phyloP scores from a whole-genome alignment of 2,888 invertebrate species.

The Euphydryas editha region DNA sequence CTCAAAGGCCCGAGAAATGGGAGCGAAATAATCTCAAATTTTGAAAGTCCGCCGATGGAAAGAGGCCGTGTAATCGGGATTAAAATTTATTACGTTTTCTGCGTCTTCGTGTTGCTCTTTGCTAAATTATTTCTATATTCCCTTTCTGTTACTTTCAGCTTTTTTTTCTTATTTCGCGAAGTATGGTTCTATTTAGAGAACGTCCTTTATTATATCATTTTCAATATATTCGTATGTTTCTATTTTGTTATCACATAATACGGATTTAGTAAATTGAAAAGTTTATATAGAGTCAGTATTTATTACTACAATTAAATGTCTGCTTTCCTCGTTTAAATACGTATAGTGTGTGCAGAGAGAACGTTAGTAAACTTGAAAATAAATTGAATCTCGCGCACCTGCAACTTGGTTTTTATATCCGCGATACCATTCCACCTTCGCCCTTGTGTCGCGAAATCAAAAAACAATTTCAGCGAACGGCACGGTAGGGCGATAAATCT shows the following conservation, averaged over 20 bases:
- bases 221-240: neutral
- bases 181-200: slow-evolving; percentile 17
- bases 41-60: slow-evolving; percentile 57
- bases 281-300: neutral
- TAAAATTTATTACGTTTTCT: slow-evolving; percentile 62
- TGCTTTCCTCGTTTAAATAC: neutral
- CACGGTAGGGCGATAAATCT: slow-evolving; percentile 67
- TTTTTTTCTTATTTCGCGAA: slow-evolving; percentile 28
- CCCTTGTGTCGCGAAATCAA: slow-evolving; percentile 42
- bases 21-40: slow-evolving; percentile 71
- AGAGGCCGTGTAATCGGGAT: slow-evolving; percentile 64
- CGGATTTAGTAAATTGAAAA: neutral
- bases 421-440: slow-evolving; percentile 19
- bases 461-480: slow-evolving; percentile 69
- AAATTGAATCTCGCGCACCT: slow-evolving; percentile 19
- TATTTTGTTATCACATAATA: neutral
- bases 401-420: slow-evolving; percentile 19
- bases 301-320: neutral
- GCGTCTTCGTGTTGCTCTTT: slow-evolving; percentile 47
- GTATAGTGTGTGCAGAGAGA: neutral
- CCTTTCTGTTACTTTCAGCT: slow-evolving; percentile 21
- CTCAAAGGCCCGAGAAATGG: slow-evolving; percentile 72
- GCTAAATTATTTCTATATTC: slow-evolving; percentile 44
- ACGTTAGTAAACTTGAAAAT: slow-evolving; percentile 5
- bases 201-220: slow-evolving; percentile 9